A percentile compares a stretch with the other conserved stretches of the same genome.
These are phyloP conservation scores for Ranitomeya imitator DNA, from an alignment of 2,113 vertebrate species.

Conservation along the genomic window DNA sequence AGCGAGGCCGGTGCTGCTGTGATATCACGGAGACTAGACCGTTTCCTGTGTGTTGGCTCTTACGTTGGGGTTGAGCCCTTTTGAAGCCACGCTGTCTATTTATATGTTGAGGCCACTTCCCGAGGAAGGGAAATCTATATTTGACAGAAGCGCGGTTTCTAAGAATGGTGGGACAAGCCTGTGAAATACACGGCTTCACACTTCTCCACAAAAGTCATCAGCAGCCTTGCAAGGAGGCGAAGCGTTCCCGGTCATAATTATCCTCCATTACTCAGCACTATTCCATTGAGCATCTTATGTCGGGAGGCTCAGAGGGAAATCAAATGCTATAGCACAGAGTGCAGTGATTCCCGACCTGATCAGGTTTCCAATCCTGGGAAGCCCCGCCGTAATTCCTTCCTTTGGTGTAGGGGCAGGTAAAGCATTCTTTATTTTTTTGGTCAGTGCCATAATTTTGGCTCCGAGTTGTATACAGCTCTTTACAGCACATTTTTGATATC, in stretches of 20 bases:
- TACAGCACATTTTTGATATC: too few species aligned
- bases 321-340: not conserved
- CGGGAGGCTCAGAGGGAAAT: not conserved
- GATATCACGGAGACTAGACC: too few species aligned
- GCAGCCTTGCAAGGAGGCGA: conserved; percentile 22
- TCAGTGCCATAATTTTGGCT: too few species aligned
- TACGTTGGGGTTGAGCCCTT: too few species aligned
- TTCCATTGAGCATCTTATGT: conserved; percentile 28
- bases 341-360: too few species aligned
- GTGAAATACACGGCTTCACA: conserved; percentile 18
- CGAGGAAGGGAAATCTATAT: conserved; percentile 20
- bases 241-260: conserved; percentile 12
- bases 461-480: too few species aligned
- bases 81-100: not conserved
- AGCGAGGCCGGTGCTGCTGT: too few species aligned
- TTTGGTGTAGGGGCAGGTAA: too few species aligned
- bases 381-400: too few species aligned
- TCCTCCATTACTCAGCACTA: conserved; percentile 42
- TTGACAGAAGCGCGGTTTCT: not conserved
- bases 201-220: not conserved
- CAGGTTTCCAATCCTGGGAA: too few species aligned
- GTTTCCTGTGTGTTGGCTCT: too few species aligned
- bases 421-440: too few species aligned
- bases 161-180: conserved; percentile 20
- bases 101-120: not conserved